phyloP scores from a whole-genome alignment of 2,797 vertebrate species.

The Lates japonicus region DNA sequence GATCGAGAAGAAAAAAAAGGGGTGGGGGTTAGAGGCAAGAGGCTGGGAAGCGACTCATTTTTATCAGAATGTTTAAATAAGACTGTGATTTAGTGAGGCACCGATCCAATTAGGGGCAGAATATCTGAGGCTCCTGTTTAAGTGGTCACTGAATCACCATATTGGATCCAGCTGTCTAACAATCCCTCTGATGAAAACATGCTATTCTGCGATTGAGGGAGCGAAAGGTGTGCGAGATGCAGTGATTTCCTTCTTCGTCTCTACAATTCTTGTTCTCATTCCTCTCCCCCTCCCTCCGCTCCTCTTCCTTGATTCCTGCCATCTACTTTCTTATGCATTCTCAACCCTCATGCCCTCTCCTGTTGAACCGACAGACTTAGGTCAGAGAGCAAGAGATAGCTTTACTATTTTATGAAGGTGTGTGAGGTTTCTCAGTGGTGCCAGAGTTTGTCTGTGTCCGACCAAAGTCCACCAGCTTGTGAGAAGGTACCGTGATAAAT shows the following conservation, averaged over 20 bases:
- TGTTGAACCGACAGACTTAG: slow-evolving; percentile 76
- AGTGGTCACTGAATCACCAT: slow-evolving; percentile 75
- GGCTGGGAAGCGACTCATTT: slow-evolving; percentile 51
- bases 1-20: slow-evolving; percentile 21
- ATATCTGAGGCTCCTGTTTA: slow-evolving; percentile 71
- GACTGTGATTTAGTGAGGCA: slow-evolving; percentile 78
- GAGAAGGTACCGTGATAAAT: slow-evolving; percentile 47
- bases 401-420: slow-evolving; percentile 84
- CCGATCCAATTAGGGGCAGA: slow-evolving; percentile 80
- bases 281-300: slow-evolving; percentile 33
- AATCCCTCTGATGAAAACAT: slow-evolving; percentile 76
- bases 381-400: slow-evolving; percentile 75
- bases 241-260: slow-evolving; percentile 50
- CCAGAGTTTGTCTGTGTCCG: slow-evolving; percentile 71
- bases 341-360: slow-evolving; percentile 74
- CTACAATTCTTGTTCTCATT: slow-evolving; percentile 36
- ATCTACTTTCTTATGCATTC: slow-evolving; percentile 66
- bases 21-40: slow-evolving; percentile 31
- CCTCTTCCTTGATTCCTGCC: slow-evolving; percentile 55
- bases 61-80: slow-evolving; percentile 77
- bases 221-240: slow-evolving; percentile 42
- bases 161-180: slow-evolving; percentile 74
- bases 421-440: slow-evolving; percentile 63
- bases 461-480: slow-evolving; percentile 69
- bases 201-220: slow-evolving; percentile 42